Conservation (phyloP, 2,888 invertebrate species). For the Peribatodes rhomboidaria region DNA sequence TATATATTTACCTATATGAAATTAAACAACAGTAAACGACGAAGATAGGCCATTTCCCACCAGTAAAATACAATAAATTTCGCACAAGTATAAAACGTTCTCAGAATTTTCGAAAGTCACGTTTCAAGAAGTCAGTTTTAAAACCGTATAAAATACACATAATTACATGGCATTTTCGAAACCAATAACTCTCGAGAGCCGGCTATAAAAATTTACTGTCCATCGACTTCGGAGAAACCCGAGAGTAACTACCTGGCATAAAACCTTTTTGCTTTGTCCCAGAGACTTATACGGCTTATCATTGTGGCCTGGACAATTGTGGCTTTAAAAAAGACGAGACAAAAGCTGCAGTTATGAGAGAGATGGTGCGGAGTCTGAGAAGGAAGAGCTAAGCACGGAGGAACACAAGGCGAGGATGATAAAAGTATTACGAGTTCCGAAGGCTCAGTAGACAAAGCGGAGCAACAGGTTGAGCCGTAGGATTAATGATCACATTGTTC, state of each 20-base stretch:
- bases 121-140: slow-evolving; percentile 35
- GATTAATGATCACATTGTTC: slow-evolving; percentile 36
- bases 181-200: slow-evolving; percentile 50
- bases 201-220: slow-evolving; percentile 51
- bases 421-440: slow-evolving; percentile 30
- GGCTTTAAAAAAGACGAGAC: slow-evolving; percentile 44
- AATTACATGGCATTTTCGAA: slow-evolving; percentile 50
- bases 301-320: slow-evolving; percentile 36
- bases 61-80: slow-evolving; percentile 27
- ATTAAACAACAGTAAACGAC: neutral
- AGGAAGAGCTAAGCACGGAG: slow-evolving; percentile 16
- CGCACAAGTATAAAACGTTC: slow-evolving; percentile 12
- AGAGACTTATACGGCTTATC: slow-evolving; percentile 33
- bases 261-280: slow-evolving; percentile 42
- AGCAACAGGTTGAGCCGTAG: slow-evolving; percentile 39
- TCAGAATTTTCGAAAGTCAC: slow-evolving; percentile 32
- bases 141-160: slow-evolving; percentile 42
- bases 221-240: slow-evolving; percentile 46
- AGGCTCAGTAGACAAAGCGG: slow-evolving; percentile 26
- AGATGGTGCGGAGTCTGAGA: slow-evolving; percentile 21
- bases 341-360: slow-evolving; percentile 41
- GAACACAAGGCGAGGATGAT: slow-evolving; percentile 7
- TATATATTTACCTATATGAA: neutral
- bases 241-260: slow-evolving; percentile 46
- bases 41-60: neutral